These are phyloP conservation scores for Catocala sponsa DNA, from an alignment of 2,888 invertebrate genomes.

Conservation along the genomic window DNA sequence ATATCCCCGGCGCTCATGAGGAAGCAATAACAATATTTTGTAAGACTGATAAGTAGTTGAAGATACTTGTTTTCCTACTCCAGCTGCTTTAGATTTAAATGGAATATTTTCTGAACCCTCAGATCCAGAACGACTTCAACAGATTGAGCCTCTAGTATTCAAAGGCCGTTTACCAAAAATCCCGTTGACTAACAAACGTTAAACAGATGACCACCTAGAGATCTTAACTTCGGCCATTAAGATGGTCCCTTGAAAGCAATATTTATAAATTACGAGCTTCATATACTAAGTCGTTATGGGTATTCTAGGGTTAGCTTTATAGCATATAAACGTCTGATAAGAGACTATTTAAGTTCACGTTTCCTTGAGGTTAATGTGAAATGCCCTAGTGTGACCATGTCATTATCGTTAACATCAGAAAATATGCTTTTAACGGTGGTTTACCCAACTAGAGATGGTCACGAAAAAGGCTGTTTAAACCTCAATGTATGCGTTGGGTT, in stretches of 20 bases:
- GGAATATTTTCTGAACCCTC: no score
- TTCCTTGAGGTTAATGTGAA: not conserved
- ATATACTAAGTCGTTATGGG: conserved; percentile 13
- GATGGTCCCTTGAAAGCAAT: conserved; percentile 24
- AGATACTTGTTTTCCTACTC: no score
- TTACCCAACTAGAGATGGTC: not conserved
- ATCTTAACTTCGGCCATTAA: conserved; percentile 32
- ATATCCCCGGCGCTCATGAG: no score
- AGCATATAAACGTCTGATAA: conserved; percentile 9
- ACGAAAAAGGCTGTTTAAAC: no score
- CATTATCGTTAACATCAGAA: not conserved
- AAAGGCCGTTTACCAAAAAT: no score
- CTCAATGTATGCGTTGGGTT: no score
- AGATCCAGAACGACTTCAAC: no score
- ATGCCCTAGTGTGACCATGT: not conserved
- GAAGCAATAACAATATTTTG: no score
- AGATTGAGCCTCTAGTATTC: no score
- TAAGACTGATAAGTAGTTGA: no score
- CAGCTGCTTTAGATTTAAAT: no score
- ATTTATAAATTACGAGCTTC: conserved; percentile 24
- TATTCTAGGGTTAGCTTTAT: conserved; percentile 6
- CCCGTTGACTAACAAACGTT: conserved; percentile 27
- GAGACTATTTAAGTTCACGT: not conserved
- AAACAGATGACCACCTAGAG: conserved; percentile 44
- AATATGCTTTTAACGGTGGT: not conserved